Conservation (phyloP, 2,797 vertebrate genomes). For the Streptopelia turtur region DNA sequence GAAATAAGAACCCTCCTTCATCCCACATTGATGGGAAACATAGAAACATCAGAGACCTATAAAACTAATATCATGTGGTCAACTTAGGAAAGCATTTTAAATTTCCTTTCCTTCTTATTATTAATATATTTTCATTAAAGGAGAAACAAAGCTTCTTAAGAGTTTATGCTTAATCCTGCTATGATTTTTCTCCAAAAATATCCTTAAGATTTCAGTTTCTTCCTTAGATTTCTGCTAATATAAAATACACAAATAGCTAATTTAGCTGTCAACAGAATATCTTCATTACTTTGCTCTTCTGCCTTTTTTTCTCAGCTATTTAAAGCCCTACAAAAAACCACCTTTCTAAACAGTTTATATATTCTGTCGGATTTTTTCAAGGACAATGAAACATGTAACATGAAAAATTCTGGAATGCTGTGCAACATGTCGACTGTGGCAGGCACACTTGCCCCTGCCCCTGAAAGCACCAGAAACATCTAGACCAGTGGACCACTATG, state of each 20-base stretch:
- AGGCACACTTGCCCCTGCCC: too few species aligned
- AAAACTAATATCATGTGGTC: neutral
- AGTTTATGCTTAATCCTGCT: neutral
- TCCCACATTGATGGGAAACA: neutral
- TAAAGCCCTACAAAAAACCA: neutral
- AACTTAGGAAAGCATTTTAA: neutral
- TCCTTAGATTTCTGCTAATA: neutral
- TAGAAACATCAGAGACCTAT: neutral
- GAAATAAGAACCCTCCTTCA: neutral
- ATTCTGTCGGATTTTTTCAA: neutral
- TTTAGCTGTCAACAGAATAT: neutral
- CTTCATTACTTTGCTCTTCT: neutral
- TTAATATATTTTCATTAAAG: neutral
- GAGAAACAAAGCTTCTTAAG: neutral
- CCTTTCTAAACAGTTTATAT: neutral
- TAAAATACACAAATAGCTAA: neutral
- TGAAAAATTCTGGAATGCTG: neutral
- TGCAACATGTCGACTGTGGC: neutral
- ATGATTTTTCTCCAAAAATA: neutral
- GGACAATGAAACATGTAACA: neutral
- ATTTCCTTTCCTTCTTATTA: neutral
- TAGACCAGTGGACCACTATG: too few species aligned
- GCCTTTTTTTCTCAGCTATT: neutral
- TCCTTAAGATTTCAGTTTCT: neutral
- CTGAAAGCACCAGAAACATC: too few species aligned